Evolutionary conservation across 2,888 invertebrate genomes (phyloP).

Genomic region (Lepas anatifera): DNA sequence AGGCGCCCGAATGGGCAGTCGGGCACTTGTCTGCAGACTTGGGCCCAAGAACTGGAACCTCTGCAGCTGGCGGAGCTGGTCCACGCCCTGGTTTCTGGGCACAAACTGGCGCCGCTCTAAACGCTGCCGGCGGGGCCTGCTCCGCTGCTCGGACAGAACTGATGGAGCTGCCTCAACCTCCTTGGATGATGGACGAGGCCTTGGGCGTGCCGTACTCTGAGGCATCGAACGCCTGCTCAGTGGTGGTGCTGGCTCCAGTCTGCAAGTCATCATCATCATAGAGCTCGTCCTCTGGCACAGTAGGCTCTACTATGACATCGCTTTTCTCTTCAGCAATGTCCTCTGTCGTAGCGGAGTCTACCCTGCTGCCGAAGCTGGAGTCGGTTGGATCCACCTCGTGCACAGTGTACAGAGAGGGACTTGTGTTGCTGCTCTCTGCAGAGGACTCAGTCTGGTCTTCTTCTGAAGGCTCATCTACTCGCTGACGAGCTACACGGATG

Average conservation of each 20-base stretch:
- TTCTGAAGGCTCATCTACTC: neutral
- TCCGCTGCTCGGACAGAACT: conserved; percentile 58
- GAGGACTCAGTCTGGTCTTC: no score
- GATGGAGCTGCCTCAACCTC: neutral
- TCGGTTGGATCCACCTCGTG: neutral
- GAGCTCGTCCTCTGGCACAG: no score
- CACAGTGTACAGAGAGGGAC: neutral
- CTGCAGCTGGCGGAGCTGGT: conserved; percentile 72
- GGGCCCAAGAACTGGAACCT: conserved; percentile 57
- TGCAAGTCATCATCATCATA: no score
- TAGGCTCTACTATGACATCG: no score
- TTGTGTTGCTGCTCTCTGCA: neutral
- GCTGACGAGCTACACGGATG: neutral
- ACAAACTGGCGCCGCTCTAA: conserved; percentile 60
- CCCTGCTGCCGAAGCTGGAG: neutral
- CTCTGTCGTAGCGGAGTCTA: no score
- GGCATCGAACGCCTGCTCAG: neutral
- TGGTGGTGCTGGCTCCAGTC: neutral
- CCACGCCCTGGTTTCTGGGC: conserved; percentile 53
- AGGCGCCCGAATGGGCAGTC: conserved; percentile 80
- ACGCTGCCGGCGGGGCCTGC: conserved; percentile 60
- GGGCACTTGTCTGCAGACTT: conserved; percentile 82
- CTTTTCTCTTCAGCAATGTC: no score
- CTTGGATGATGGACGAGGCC: neutral
- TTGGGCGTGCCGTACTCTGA: neutral